A percentile compares a stretch with the other conserved stretches of the same genome.
Evolutionary conservation across 2,113 vertebrate species (phyloP).

Genomic region (Apeltes quadracus): DNA sequence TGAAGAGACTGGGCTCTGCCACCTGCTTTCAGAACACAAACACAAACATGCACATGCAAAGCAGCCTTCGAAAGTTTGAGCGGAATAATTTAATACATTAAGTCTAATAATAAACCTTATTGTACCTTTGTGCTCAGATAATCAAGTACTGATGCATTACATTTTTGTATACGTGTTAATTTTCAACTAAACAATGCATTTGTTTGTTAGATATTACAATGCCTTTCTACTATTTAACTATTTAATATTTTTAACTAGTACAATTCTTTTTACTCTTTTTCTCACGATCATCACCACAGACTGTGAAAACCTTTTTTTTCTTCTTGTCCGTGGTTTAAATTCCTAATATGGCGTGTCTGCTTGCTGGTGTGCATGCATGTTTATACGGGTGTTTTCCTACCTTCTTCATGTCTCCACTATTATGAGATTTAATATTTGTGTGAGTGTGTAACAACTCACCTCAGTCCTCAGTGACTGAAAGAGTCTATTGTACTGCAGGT

Average conservation of each 20-base stretch:
- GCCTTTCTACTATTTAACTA: too few species aligned
- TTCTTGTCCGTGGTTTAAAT: constrained; percentile 15
- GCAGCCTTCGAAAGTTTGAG: not conserved
- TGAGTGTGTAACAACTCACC: constrained; percentile 51
- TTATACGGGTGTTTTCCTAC: constrained; percentile 13
- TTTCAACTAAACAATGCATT: not conserved
- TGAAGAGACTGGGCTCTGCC: constrained; percentile 15
- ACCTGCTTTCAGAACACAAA: constrained; percentile 23
- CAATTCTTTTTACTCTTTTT: too few species aligned
- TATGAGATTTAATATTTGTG: constrained; percentile 44
- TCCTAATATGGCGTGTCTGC: not conserved
- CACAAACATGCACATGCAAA: not conserved
- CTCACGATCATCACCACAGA: constrained; percentile 18
- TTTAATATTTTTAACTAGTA: too few species aligned
- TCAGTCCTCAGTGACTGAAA: constrained; percentile 65
- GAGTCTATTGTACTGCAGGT: constrained; percentile 70
- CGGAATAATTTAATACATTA: not conserved
- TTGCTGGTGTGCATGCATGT: not conserved
- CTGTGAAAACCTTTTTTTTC: constrained; percentile 25
- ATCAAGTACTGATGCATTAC: not conserved
- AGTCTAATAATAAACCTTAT: not conserved
- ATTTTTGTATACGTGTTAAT: not conserved
- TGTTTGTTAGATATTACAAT: too few species aligned
- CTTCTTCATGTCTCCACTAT: not conserved
- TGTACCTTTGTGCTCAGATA: not conserved